Base-by-base conservation (phyloP, 2,888 invertebrate species). In the Gonocerus acuteangulatus region DNA sequence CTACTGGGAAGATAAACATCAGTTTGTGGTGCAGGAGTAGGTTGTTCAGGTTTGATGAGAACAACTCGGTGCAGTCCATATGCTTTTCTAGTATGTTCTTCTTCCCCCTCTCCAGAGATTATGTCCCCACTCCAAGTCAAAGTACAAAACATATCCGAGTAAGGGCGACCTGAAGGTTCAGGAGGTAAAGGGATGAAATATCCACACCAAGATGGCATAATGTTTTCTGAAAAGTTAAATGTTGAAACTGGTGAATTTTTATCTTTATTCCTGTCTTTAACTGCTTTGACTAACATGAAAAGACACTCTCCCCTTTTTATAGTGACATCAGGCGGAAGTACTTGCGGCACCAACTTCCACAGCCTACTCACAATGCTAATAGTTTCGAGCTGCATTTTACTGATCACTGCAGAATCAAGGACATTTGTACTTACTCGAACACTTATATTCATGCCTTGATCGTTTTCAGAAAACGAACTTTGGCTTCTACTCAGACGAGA, bases 41-140 rank as follows among this genome's bases (percentile, higher is more conserved):
- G 73, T 70, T 78, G 77, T 66, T 80, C 79, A 62, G 85, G 77
- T 68, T 79, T 79, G 62, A 82, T 78, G 62, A 87, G 71, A 70
- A 82, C 82, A 16, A 86, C 72, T 69, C 83, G 83, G 70, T 84
- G 86, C 69, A 88, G 88, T 0, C 89, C 89, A 52, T 82, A 73
- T 9, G 82, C 81, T 4, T 77, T 74, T 61, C 79, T 49, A 19
- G 13, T 27, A 4, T 13, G 11, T 27, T 32, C 49, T n/a, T 39
- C 39, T 9, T 3, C 13, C n/a, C n/a, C 39, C 3, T 49, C 32
- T 15, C 2, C 15, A 32, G n/a, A 49, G 7, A 27, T 23, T 9
- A 49, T 23, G n/a, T 49, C 49, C 2, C 11, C 32, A 16, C 11
- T 27, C 49, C 49, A 49, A 27, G 4, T 27, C 9, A 49, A 9